Evolutionary conservation across 2,888 invertebrate species (phyloP).

Genomic region (Acrocera orbiculus): DNA sequence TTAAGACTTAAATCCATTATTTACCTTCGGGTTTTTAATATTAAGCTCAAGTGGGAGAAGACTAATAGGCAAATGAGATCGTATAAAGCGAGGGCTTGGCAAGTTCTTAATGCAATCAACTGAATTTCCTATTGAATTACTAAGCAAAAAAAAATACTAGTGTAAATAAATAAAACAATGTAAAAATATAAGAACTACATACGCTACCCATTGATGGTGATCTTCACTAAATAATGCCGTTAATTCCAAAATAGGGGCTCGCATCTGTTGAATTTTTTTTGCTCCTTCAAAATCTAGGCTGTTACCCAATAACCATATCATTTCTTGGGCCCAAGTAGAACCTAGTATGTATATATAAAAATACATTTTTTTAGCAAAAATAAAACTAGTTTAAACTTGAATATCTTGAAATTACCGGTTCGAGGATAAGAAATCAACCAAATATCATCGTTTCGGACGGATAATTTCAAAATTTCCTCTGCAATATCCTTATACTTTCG

Average conservation of each 20-base stretch:
- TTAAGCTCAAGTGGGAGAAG: slow-evolving; percentile 49
- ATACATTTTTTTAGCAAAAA: neutral
- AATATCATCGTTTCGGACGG: slow-evolving; percentile 56
- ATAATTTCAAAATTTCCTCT: slow-evolving; percentile 50
- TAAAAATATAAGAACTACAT: slow-evolving; percentile 27
- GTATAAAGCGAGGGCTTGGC: slow-evolving; percentile 54
- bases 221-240: slow-evolving; percentile 44
- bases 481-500: slow-evolving; percentile 49
- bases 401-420: slow-evolving; percentile 43
- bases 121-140: slow-evolving; percentile 41
- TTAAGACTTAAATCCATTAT: neutral
- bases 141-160: slow-evolving; percentile 1
- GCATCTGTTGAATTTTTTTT: slow-evolving; percentile 32
- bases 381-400: neutral
- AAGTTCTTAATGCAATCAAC: slow-evolving; percentile 51
- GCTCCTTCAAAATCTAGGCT: slow-evolving; percentile 61
- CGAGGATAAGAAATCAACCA: slow-evolving; percentile 81
- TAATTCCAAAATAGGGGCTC: slow-evolving; percentile 61
- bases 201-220: slow-evolving; percentile 41
- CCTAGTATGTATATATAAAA: slow-evolving; percentile 32
- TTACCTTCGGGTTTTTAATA: slow-evolving; percentile 51
- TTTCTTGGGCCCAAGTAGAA: slow-evolving; percentile 88
- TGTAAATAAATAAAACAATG: neutral
- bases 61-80: slow-evolving; percentile 56
- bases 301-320: slow-evolving; percentile 77